Conservation (phyloP, 2,113 vertebrate genomes). For the Thinocorus orbignyianus region DNA sequence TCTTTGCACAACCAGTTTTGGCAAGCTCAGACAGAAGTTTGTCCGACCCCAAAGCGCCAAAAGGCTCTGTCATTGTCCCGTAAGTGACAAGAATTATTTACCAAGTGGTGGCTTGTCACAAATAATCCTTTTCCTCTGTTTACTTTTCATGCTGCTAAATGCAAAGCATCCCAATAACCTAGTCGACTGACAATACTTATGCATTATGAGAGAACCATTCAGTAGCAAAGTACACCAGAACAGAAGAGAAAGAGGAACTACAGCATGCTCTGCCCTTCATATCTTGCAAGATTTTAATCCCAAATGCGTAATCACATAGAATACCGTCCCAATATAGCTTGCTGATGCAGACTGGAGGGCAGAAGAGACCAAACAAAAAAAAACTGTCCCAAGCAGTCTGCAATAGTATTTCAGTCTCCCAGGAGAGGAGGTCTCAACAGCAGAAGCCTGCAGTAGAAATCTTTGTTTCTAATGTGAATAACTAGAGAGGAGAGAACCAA, state of each 20-base stretch:
- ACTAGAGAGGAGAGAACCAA: not conserved
- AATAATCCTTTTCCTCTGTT: not conserved
- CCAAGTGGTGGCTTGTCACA: not conserved
- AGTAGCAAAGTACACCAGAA: not conserved
- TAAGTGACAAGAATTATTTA: not conserved
- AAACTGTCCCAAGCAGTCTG: not conserved
- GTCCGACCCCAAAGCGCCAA: not conserved
- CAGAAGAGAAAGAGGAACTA: not conserved
- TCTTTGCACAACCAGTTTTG: not conserved
- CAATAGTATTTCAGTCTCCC: not conserved
- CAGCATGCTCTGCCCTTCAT: not conserved
- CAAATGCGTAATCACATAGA: not conserved
- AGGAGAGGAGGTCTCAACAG: not conserved
- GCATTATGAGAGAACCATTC: not conserved
- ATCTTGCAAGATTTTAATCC: not conserved
- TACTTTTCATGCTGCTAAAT: not conserved
- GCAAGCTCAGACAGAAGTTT: not conserved
- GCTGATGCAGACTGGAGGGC: not conserved
- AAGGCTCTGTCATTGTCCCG: not conserved
- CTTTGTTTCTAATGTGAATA: not conserved
- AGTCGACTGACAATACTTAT: accelerated
- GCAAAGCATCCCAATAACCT: not conserved
- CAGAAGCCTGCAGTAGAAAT: not conserved
- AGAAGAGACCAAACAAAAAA: not conserved
- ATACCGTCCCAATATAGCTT: not conserved